Evolutionary conservation across 2,888 invertebrate species (phyloP).

Genomic region (Lacanobia wlatinum): DNA sequence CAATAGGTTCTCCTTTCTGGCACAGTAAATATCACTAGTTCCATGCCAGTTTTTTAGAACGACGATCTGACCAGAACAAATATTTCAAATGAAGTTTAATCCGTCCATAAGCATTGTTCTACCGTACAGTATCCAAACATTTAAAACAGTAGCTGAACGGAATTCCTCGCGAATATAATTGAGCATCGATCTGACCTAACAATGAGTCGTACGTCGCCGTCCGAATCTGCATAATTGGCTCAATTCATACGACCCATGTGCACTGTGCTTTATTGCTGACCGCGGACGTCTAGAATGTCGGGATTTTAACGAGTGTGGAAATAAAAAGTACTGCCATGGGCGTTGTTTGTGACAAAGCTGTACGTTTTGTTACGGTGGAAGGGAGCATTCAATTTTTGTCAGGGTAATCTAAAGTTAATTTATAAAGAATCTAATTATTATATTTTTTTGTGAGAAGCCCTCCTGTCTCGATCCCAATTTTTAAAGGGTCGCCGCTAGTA

Average conservation of each 20-base stretch:
- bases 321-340: conserved; percentile 16
- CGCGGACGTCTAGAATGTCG: conserved; percentile 22
- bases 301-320: conserved; percentile 25
- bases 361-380: conserved; percentile 1
- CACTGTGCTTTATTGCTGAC: conserved; percentile 65
- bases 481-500: no score
- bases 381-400: not conserved
- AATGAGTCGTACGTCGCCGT: conserved; percentile 60
- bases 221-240: conserved; percentile 77
- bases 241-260: conserved; percentile 69
- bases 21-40: not conserved
- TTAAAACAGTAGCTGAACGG: conserved; percentile 6
- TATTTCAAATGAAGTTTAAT: not conserved
- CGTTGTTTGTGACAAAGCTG: conserved; percentile 9
- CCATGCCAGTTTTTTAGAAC: not conserved
- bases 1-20: not conserved
- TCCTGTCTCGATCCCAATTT: no score
- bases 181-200: conserved; percentile 61
- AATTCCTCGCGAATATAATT: conserved; percentile 48
- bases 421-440: not conserved
- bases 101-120: not conserved
- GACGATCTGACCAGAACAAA: not conserved
- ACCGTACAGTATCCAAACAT: not conserved
- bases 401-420: not conserved
- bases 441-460: not conserved